Base-by-base conservation (phyloP, 1,140 invertebrate genomes). In the Bathynomus jamesi region DNA sequence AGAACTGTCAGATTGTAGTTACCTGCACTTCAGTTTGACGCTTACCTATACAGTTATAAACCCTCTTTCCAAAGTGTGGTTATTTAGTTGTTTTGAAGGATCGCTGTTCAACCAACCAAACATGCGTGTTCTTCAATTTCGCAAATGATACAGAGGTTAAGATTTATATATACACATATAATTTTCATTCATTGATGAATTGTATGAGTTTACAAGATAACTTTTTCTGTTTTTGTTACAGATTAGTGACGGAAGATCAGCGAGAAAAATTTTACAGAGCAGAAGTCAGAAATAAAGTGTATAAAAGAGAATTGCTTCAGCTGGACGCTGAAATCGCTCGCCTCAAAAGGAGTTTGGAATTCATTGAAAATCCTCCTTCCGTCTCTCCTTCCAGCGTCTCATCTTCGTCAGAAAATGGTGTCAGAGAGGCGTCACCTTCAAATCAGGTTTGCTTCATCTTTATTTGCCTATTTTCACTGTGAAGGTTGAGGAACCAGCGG, bases 221-320 rank as follows among this genome's bases (percentile, higher is more conserved):
- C 0, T 25, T 25, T 17, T 64, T 46, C 17, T 27, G n/a, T 27
- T 10, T n/a, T 10, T n/a, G 21, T 3, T 66, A 21, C 71, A 83
- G 86, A 61, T 86, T 87, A 78, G 80, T 85, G 65, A 81, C 84
- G 21, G 85, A 87, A 77, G 85, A 87, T 67, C 79, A 81, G 46
- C 81, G 89, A 77, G 93, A 96, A 79, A 79, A 91, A 25, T 87
- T 90, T 76, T 93, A 92, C 81, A 85, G 93, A 65, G 91, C 93
- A 2, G 92, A 95, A 82, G 91, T 95, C 61, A 93, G 95, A 82
- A 95, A 96, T 81, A 87, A 89, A 76, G 92, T 94, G 3, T 95
- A 94, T 80, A 90, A 89, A 77, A 85, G 89, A 78, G 91, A 95
- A 81, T 86, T 95, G 63, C 86, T 89, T 28, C 88, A 90, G 70